Conservation (phyloP, 2,797 vertebrate species). For the Jordanella pulchra region DNA sequence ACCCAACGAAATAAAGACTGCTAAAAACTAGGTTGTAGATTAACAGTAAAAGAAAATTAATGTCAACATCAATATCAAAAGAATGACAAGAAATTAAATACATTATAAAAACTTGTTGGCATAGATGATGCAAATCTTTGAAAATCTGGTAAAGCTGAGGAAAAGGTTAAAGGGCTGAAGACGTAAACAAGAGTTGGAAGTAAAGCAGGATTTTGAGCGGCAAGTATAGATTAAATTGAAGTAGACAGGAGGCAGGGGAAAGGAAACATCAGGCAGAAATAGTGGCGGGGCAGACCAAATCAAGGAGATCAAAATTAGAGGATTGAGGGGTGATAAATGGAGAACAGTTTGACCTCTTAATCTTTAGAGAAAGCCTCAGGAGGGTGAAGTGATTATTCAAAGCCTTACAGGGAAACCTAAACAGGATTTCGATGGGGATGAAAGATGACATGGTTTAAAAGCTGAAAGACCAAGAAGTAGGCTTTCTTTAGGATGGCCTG, state of each 20-base stretch:
- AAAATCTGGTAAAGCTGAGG: not conserved
- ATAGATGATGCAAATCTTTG: not conserved
- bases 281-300: not conserved
- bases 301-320: constrained; percentile 37
- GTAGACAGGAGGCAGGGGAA: constrained; percentile 22
- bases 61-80: not conserved
- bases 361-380: constrained; percentile 19
- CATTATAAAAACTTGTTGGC: not conserved
- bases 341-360: not conserved
- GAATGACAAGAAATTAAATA: not conserved
- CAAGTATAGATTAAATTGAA: constrained; percentile 21
- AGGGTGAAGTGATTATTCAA: constrained; percentile 23
- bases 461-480: constrained; percentile 2
- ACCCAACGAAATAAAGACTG: not conserved
- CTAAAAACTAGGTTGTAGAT: not conserved
- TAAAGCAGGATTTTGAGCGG: not conserved
- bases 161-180: not conserved
- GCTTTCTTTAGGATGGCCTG: not conserved
- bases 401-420: constrained; percentile 8
- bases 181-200: not conserved
- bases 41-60: not conserved
- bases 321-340: constrained; percentile 24
- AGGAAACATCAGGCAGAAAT: constrained; percentile 10
- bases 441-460: constrained; percentile 8
- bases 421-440: constrained; percentile 3